phyloP scores from a whole-genome alignment of 2,113 vertebrate species.

The Oreochromis spilurus region DNA sequence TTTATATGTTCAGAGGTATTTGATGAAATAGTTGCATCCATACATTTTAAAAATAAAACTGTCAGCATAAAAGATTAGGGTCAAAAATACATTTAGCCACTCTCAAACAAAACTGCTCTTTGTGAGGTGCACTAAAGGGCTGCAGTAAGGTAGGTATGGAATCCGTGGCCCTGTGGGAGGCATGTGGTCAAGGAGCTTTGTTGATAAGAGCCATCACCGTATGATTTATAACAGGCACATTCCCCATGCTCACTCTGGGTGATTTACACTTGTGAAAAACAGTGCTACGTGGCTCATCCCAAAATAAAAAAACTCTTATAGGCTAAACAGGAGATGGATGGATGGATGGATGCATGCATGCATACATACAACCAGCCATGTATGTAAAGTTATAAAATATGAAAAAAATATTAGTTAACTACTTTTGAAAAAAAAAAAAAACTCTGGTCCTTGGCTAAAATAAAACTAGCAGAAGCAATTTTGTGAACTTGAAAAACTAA shows the following conservation, averaged over 20 bases:
- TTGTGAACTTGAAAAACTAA: neutral
- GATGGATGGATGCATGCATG: neutral
- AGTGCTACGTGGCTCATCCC: neutral
- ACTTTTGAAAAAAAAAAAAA: neutral
- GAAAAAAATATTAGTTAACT: neutral
- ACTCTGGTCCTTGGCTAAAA: neutral
- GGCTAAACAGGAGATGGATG: neutral
- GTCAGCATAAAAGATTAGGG: neutral
- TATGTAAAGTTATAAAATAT: neutral
- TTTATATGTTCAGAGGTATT: neutral
- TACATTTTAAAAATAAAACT: neutral
- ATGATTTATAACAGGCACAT: slow-evolving; percentile 50
- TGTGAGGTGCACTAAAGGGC: slow-evolving; percentile 20
- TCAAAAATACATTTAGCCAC: neutral
- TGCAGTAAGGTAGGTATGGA: neutral
- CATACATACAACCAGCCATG: neutral
- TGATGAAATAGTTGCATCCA: neutral
- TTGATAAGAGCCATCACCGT: slow-evolving; percentile 57
- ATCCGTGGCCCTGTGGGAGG: slow-evolving; percentile 39
- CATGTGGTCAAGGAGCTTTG: slow-evolving; percentile 60
- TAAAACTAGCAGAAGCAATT: neutral
- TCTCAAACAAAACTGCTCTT: slow-evolving; percentile 1
- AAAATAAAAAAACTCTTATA: neutral
- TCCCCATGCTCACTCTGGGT: slow-evolving; percentile 3
- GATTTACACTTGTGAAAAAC: slow-evolving; percentile 22